Conservation (phyloP, 2,888 invertebrate genomes). For the Unio delphinus region DNA sequence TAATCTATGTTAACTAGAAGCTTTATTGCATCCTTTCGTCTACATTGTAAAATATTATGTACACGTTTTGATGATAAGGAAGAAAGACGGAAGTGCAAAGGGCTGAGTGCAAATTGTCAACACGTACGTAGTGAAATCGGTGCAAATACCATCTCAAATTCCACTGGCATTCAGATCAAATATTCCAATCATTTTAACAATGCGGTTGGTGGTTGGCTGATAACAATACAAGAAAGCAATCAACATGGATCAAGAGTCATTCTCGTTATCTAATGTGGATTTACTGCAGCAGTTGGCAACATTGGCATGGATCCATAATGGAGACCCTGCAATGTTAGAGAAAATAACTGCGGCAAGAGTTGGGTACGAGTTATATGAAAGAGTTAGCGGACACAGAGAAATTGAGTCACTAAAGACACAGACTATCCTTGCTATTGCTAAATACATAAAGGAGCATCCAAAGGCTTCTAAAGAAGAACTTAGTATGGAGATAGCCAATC, state of each 20-base stretch:
- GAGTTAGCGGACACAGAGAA: slow-evolving; percentile 53
- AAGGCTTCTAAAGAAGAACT: slow-evolving; percentile 58
- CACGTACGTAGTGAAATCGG: too few relatives aligned
- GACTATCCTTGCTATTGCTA: slow-evolving; percentile 53
- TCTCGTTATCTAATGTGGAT: slow-evolving; percentile 40
- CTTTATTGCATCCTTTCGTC: too few relatives aligned
- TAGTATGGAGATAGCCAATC: slow-evolving; percentile 50
- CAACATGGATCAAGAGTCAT: slow-evolving; percentile 26
- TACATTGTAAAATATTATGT: too few relatives aligned
- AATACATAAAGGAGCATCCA: slow-evolving; percentile 62
- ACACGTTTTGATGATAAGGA: too few relatives aligned
- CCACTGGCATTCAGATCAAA: too few relatives aligned
- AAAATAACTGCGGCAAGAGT: slow-evolving; percentile 43
- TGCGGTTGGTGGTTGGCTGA: too few relatives aligned
- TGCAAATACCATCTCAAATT: too few relatives aligned
- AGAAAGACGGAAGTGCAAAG: too few relatives aligned
- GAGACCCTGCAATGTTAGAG: slow-evolving; percentile 38
- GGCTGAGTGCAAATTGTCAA: too few relatives aligned
- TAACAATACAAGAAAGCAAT: too few relatives aligned
- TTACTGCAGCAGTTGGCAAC: slow-evolving; percentile 48
- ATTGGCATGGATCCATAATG: slow-evolving; percentile 43
- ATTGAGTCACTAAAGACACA: slow-evolving; percentile 55
- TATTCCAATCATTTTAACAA: too few relatives aligned
- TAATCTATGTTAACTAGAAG: too few relatives aligned
- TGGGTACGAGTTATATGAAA: slow-evolving; percentile 41